Evolutionary conservation across 2,113 vertebrate species (phyloP), one percentile per base, ranked within the genome.

Genomic region (Lutjanus erythropterus): DNA sequence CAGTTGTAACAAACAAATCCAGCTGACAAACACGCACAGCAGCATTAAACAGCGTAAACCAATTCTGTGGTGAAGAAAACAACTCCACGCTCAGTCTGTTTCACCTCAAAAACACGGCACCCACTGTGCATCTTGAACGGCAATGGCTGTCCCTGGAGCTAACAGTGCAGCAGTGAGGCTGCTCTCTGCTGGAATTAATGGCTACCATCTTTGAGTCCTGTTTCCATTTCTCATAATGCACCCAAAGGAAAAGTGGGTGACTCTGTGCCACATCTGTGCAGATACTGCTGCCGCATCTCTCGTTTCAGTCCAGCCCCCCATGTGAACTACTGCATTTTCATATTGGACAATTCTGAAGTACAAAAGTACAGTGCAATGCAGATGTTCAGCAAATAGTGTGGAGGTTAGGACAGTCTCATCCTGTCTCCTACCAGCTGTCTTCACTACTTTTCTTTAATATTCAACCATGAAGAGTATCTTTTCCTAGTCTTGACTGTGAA

Each of bases 401-500:
- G 31, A 37, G 37, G 33, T 21, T 25, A 29, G 41, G 12, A 37
- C 31, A 15, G 25, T 84, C 49, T 46, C 19, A 59, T 37, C 4
- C 12, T 6, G 6, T 55, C 47, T 73, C 27, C 21, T 23, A 27
- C 23, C 33, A 35, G 31, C 61, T 64, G 12, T 33, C 9, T 67
- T 10, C 55, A 58, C 46, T 42, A n/a, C 6, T 42, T 33, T 47
- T 33, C 29, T 47, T 70, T 53, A 37, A 65, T 59, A 65, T 78
- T 23, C 29, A 33, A 46, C 49, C 37, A 27, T 19, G 15, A 66
- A 61, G 15, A n/a, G 62, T 46, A 41, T 69, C 31, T 62, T 42
- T 29, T n/a, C 58, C 6, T 6, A 21, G 60, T 35, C 23, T 86
- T 71, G 76, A 80, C 78, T 73, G 41, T 78, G 39, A 79, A 68